Conservation (phyloP, 2,113 vertebrate genomes). For the Mola mola region DNA sequence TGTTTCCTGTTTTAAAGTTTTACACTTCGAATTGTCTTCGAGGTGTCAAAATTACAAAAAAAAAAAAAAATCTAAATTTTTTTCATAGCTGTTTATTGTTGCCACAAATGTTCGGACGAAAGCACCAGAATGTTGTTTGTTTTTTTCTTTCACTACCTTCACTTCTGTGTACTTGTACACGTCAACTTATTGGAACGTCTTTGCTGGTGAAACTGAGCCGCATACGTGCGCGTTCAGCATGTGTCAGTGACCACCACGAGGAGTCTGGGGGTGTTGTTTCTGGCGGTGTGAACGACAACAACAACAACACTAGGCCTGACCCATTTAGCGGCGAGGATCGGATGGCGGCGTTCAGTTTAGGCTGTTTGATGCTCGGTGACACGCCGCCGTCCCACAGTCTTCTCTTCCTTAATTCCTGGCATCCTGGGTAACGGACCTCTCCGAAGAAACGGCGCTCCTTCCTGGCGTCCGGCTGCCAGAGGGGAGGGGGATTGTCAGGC, state of each 20-base stretch:
- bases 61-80: too few species aligned
- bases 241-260: neutral
- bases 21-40: neutral
- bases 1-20: neutral
- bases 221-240: too few species aligned
- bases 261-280: neutral
- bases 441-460: conserved; percentile 64
- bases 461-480: conserved; percentile 69
- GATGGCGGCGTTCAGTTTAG: conserved; percentile 74
- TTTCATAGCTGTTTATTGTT: too few species aligned
- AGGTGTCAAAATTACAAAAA: too few species aligned
- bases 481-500: conserved; percentile 81
- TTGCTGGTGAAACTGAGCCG: too few species aligned
- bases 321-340: conserved; percentile 79
- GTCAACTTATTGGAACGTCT: too few species aligned
- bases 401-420: conserved; percentile 71
- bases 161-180: too few species aligned
- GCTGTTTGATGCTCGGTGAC: conserved; percentile 81
- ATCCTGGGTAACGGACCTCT: conserved; percentile 78
- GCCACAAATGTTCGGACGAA: too few species aligned
- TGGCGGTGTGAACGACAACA: neutral
- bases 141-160: too few species aligned
- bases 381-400: conserved; percentile 74
- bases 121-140: too few species aligned
- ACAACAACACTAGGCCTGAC: conserved; percentile 50